These are phyloP conservation scores for Drosophila recens DNA, from an alignment of 2,888 invertebrate genomes.

Conservation along the genomic window DNA sequence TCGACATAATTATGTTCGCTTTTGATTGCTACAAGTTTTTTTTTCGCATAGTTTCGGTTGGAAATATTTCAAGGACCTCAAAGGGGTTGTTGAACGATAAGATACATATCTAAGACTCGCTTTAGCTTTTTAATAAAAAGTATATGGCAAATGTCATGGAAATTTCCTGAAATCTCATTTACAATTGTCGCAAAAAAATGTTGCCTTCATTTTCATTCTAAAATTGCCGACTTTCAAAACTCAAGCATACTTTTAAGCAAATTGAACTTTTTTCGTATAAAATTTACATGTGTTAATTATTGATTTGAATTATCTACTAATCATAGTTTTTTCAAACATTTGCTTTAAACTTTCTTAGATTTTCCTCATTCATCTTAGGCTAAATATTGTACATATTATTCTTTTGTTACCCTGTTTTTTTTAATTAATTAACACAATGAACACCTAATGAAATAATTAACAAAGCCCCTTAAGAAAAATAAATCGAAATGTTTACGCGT, in stretches of 20 bases:
- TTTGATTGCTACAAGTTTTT: constrained; percentile 56
- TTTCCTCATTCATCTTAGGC: no score
- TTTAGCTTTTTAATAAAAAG: not conserved
- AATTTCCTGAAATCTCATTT: not conserved
- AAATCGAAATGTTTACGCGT: constrained; percentile 44
- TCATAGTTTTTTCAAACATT: not conserved
- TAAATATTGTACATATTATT: not conserved
- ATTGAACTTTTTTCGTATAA: not conserved
- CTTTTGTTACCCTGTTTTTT: not conserved
- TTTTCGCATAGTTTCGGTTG: constrained; percentile 40
- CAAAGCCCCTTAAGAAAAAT: constrained; percentile 42
- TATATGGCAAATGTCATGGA: not conserved
- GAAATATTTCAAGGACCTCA: constrained; percentile 19
- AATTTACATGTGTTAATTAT: not conserved
- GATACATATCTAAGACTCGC: constrained; percentile 8
- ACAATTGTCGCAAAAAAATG: not conserved
- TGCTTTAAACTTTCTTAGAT: not conserved
- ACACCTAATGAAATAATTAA: constrained; percentile 21
- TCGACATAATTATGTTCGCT: constrained; percentile 60
- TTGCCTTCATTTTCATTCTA: not conserved
- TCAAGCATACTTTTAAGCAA: not conserved
- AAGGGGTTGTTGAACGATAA: constrained; percentile 60
- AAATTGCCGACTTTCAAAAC: not conserved
- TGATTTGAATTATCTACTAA: not conserved
- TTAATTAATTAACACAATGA: not conserved